phyloP scores from a whole-genome alignment of 2,113 vertebrate genomes.

The Chunga burmeisteri region DNA sequence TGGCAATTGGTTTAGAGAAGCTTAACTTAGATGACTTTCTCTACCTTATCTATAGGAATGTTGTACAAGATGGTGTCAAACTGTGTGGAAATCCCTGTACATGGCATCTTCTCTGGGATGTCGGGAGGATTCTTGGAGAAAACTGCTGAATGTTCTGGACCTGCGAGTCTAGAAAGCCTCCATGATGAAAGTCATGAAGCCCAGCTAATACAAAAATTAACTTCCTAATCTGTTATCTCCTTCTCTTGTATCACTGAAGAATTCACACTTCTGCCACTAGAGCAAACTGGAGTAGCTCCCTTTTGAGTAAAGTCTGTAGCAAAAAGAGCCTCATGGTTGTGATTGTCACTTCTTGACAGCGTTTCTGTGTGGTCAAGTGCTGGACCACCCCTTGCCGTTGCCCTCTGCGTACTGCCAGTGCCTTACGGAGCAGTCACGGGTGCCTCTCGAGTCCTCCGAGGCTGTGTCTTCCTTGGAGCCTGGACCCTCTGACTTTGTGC shows the following conservation, averaged over 20 bases:
- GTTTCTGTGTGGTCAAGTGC: not conserved
- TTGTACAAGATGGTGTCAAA: not conserved
- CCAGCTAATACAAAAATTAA: not conserved
- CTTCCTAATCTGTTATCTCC: not conserved
- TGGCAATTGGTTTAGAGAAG: not conserved
- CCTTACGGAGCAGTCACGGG: fast-evolving
- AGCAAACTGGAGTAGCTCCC: not conserved
- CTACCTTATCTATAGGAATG: not conserved
- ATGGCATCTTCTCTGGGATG: not conserved
- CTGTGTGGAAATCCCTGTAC: not conserved
- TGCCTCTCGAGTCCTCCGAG: not conserved
- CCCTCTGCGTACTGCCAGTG: too few species aligned
- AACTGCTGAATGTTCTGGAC: not conserved
- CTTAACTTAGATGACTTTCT: not conserved
- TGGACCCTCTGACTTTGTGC: not conserved
- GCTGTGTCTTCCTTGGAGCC: not conserved
- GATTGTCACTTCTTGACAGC: fast-evolving
- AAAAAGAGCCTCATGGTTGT: not conserved
- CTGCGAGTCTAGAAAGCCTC: not conserved
- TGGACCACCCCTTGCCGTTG: not conserved
- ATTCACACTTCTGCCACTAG: not conserved
- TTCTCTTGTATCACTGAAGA: not conserved
- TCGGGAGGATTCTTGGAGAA: not conserved
- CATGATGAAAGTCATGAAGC: not conserved
- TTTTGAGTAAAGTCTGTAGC: not conserved